Base-by-base conservation (phyloP, 2,797 vertebrate species). In the Graptemys geographica region DNA sequence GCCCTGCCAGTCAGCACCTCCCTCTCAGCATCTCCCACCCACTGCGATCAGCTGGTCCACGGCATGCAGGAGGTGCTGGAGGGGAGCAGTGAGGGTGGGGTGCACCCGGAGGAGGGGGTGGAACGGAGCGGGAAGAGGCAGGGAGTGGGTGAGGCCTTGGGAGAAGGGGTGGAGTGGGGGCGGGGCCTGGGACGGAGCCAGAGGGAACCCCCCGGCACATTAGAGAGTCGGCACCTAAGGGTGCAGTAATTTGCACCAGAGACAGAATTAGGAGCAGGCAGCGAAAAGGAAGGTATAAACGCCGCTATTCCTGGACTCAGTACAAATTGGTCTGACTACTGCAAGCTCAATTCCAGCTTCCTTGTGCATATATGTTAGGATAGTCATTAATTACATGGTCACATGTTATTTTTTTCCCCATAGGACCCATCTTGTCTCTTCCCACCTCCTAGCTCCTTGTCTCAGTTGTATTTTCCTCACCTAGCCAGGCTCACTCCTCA, bases 401-500 rank as follows among this genome's bases (percentile, higher is more conserved):
- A 21, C 5, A 33, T 28, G 4, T 76, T 25, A 44, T 44, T 74
- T 94, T 92, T 95, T 95, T 89, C 86, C 88, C 91, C 90, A 94
- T 92, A 93, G 81, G 85, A 94, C 96, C 87, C 53, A 93, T 95
- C 95, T 89, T 90, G 41, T 51, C 76, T 90, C 81, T 94, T 96
- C 90, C 94, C 96, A 25, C 11, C 33, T n/a, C n/a, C n/a, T 18
- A 28, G 27, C n/a, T 69, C 65, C 16, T 37, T 95, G 94, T 88
- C 93, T 95, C 72, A 13, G 37, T 41, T 11, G 93, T 93, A 94
- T 81, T 84, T 94, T 96, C 72, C 25, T 62, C 41, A 88, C 76
- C 86, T 28, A 94, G 83, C 80, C 28, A 89, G 31, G 23, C 90
- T 93, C n/a, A 16, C 91, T 83, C 90, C 80, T 91, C 47, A 52